phyloP scores from a whole-genome alignment of 2,888 invertebrate genomes.

The Helleia helle region DNA sequence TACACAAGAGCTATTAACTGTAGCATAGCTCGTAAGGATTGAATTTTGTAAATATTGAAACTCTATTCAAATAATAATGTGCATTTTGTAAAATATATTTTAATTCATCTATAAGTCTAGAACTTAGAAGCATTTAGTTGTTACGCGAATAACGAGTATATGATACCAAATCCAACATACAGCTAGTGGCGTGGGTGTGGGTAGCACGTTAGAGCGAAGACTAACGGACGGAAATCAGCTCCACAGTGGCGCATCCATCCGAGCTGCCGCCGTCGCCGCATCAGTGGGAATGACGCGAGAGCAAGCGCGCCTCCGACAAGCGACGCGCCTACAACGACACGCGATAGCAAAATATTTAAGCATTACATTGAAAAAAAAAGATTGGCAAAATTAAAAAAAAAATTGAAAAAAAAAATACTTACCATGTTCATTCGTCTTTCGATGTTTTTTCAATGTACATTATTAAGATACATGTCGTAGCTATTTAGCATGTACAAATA shows the following conservation, averaged over 20 bases:
- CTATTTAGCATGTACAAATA: not conserved
- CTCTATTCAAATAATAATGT: too few relatives aligned
- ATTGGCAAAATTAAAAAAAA: too few relatives aligned
- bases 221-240: slow-evolving; percentile 78
- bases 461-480: not conserved
- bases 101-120: too few relatives aligned
- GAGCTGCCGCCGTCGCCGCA: slow-evolving; percentile 99
- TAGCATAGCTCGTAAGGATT: not conserved
- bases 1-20: not conserved
- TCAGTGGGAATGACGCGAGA: slow-evolving; percentile 93
- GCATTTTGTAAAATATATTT: too few relatives aligned
- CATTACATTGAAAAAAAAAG: too few relatives aligned
- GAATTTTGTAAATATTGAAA: not conserved
- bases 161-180: slow-evolving; percentile 22
- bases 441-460: too few relatives aligned
- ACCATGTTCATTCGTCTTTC: too few relatives aligned
- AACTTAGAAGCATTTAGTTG: too few relatives aligned
- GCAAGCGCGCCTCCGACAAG: slow-evolving; percentile 40
- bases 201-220: slow-evolving; percentile 20
- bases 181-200: slow-evolving; percentile 33
- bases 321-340: slow-evolving; percentile 45
- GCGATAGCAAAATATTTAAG: too few relatives aligned
- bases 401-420: too few relatives aligned
- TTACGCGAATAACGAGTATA: not conserved
- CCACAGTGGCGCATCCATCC: slow-evolving; percentile 97